A percentile compares a stretch with the other conserved stretches of the same genome.
Conservation (phyloP, 2,113 vertebrate species). For the Hypocryptadius cinnamomeus region DNA sequence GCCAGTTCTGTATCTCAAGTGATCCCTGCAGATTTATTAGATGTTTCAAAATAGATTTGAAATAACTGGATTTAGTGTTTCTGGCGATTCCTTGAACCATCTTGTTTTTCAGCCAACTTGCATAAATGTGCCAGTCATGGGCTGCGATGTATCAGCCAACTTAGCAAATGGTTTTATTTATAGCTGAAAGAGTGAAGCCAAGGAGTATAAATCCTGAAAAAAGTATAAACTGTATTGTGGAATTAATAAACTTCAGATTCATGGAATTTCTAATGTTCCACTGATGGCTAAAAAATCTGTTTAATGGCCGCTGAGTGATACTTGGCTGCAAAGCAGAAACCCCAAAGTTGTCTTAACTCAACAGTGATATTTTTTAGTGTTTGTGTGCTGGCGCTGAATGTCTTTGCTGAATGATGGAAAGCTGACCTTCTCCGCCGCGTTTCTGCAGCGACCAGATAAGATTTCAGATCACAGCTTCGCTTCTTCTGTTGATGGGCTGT, state of each 20-base stretch:
- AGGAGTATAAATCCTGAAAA: conserved; percentile 63
- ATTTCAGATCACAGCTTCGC: conserved; percentile 44
- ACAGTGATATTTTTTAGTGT: conserved; percentile 53
- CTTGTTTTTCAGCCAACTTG: conserved; percentile 55
- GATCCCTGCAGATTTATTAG: conserved; percentile 50
- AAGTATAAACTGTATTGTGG: conserved; percentile 58
- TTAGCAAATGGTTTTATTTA: conserved; percentile 68
- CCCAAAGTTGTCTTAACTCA: conserved; percentile 57
- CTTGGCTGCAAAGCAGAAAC: conserved; percentile 55
- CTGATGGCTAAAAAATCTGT: conserved; percentile 66
- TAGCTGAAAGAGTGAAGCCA: conserved; percentile 54
- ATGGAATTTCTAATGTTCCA: conserved; percentile 66
- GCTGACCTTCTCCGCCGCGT: background rate
- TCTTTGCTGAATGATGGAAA: conserved; percentile 58
- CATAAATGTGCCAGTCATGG: conserved; percentile 65
- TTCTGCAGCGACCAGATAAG: conserved; percentile 58
- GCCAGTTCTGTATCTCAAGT: conserved; percentile 16
- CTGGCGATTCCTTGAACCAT: conserved; percentile 53
- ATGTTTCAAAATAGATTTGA: conserved; percentile 48
- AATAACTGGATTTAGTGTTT: conserved; percentile 61
- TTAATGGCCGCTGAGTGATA: conserved; percentile 60
- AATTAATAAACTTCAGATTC: conserved; percentile 68
- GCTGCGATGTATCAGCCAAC: conserved; percentile 47
- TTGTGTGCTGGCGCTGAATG: conserved; percentile 8
- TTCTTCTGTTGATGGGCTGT: conserved; percentile 22